Conservation (phyloP, 2,888 invertebrate genomes). For the Epirrhoe alternata region DNA sequence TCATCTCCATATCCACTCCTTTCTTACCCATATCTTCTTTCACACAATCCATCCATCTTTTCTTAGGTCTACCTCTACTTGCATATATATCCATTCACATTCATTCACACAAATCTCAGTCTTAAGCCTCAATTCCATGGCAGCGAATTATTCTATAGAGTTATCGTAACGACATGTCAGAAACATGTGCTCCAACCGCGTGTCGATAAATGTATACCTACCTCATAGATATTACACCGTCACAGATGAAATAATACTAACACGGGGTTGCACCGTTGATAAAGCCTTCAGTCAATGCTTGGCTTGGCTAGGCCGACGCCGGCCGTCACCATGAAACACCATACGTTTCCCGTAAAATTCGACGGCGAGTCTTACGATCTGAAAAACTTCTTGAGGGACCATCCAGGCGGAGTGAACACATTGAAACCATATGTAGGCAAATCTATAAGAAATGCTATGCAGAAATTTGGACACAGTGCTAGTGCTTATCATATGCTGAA, state of each 20-base stretch:
- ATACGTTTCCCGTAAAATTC: constrained; percentile 68
- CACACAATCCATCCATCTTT: no score
- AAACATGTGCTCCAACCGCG: background rate
- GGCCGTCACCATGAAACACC: constrained; percentile 38
- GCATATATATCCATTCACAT: no score
- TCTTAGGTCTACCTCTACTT: no score
- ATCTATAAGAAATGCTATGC: constrained; percentile 83
- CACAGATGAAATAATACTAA: background rate
- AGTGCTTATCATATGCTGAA: constrained; percentile 87
- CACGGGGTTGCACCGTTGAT: constrained; percentile 30
- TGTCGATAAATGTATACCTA: background rate
- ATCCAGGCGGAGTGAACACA: constrained; percentile 90
- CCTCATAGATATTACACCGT: constrained; percentile 13
- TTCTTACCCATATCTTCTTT: no score
- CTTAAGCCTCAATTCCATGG: background rate
- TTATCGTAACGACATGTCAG: background rate
- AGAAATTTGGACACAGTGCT: constrained; percentile 84
- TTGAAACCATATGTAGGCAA: constrained; percentile 84
- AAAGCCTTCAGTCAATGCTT: constrained; percentile 35
- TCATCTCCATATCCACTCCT: no score
- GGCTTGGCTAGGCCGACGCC: constrained; percentile 11
- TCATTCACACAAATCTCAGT: background rate
- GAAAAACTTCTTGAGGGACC: constrained; percentile 87
- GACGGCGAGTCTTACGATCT: constrained; percentile 86
- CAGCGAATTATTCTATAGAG: background rate